A percentile compares a stretch with the other conserved stretches of the same genome.
phyloP scores from a whole-genome alignment of 2,797 vertebrate genomes.

The Esox lucius region DNA sequence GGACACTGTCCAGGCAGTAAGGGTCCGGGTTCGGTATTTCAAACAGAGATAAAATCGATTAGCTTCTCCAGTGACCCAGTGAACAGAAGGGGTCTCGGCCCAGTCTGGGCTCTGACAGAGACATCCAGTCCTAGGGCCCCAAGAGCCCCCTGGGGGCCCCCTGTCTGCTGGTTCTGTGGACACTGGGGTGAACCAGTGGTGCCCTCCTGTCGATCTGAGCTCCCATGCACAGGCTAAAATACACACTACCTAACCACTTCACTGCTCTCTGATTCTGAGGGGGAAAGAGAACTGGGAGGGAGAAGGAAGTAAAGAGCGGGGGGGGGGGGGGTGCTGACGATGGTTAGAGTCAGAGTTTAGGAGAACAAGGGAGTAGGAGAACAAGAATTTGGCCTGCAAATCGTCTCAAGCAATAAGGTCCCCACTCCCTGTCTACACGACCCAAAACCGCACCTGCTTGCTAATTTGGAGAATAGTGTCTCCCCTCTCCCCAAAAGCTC shows the following conservation, averaged over 20 bases:
- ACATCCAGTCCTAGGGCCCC: conserved; percentile 65
- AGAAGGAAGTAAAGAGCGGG: not conserved
- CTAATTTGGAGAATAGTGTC: not conserved
- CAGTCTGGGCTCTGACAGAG: conserved; percentile 71
- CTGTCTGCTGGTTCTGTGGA: conserved; percentile 46
- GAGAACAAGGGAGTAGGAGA: not conserved
- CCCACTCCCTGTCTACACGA: not conserved
- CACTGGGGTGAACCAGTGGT: conserved; percentile 72
- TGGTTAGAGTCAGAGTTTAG: not conserved
- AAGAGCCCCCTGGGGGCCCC: conserved; percentile 59
- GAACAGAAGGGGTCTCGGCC: conserved; percentile 52
- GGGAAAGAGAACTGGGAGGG: not conserved
- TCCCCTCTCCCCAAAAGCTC: not conserved
- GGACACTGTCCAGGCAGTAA: conserved; percentile 59
- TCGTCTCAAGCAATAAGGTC: not conserved
- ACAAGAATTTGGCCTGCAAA: not conserved
- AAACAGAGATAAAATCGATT: conserved; percentile 80
- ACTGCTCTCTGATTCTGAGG: conserved; percentile 62
- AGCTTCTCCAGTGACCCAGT: conserved; percentile 78
- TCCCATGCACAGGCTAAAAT: conserved; percentile 64
- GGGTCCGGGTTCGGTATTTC: conserved; percentile 52
- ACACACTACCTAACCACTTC: conserved; percentile 55
- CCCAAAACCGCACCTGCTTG: not conserved
- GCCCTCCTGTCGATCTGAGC: conserved; percentile 73
- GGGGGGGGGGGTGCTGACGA: not conserved